Evolutionary conservation across 2,888 invertebrate genomes (phyloP).

Genomic region (Dugesia japonica): DNA sequence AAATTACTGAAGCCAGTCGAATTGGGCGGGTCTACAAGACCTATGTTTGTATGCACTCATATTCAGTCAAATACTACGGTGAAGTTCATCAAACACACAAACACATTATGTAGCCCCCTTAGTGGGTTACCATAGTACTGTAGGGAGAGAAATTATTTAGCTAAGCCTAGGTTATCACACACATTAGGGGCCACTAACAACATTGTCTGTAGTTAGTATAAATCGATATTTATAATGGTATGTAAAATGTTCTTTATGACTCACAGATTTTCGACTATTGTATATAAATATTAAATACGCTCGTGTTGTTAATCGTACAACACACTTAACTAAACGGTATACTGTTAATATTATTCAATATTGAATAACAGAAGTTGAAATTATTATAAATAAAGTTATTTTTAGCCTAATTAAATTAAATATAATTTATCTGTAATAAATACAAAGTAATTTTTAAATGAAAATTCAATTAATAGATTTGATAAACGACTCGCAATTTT

Average conservation of each 20-base stretch:
- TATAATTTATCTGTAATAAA: no score
- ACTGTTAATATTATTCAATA: no score
- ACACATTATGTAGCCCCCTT: constrained; percentile 20
- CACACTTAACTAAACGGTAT: not conserved
- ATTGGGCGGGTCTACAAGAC: constrained; percentile 20
- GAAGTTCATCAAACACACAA: constrained; percentile 20
- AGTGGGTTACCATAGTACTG: constrained; percentile 11
- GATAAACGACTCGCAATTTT: constrained; percentile 1
- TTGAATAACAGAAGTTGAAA: no score
- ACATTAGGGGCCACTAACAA: constrained; percentile 20
- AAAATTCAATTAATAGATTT: not conserved
- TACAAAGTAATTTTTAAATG: no score
- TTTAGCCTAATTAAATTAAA: no score
- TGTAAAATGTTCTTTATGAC: constrained; percentile 20
- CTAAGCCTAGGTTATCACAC: constrained; percentile 3
- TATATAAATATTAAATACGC: constrained; percentile 10
- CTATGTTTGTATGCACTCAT: constrained; percentile 20
- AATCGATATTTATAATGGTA: constrained; percentile 15
- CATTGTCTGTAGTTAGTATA: constrained; percentile 15
- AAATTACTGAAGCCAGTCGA: constrained; percentile 20
- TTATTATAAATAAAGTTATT: no score
- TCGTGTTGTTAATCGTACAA: constrained; percentile 3
- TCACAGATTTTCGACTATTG: constrained; percentile 20
- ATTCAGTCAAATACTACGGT: constrained; percentile 5
- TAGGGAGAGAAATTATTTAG: constrained; percentile 14